A percentile compares a stretch with the other conserved stretches of the same genome.
phyloP scores from a whole-genome alignment of 2,113 vertebrate species.

The Gymnorhina tibicen region DNA sequence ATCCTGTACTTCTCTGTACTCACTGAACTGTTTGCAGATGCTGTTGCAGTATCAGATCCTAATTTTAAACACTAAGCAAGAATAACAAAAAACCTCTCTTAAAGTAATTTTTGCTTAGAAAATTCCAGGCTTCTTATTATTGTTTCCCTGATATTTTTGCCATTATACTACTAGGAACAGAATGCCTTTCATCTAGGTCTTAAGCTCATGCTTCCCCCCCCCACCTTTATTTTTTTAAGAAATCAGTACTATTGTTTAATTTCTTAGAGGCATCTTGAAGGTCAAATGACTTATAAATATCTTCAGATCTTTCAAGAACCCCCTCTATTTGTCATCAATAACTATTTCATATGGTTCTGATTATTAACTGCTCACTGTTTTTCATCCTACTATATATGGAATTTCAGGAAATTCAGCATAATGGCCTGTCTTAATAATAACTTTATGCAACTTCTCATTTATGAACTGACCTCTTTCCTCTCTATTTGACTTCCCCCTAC shows the following conservation, averaged over 20 bases:
- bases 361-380: slow-evolving; percentile 5
- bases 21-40: slow-evolving; percentile 6
- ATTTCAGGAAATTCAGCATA: slow-evolving; percentile 15
- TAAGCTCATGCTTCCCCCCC: rapidly evolving
- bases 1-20: background rate
- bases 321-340: background rate
- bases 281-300: background rate
- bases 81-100: background rate
- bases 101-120: background rate
- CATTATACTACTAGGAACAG: background rate
- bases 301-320: background rate
- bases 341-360: background rate
- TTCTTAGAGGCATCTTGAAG: background rate
- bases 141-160: background rate
- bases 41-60: slow-evolving; percentile 13
- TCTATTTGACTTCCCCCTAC: background rate
- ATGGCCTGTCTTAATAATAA: background rate
- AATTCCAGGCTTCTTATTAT: background rate
- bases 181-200: background rate
- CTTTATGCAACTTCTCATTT: slow-evolving; percentile 1
- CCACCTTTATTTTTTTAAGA: background rate
- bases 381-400: background rate
- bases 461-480: background rate
- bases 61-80: slow-evolving; percentile 31
- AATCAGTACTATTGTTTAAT: background rate